Percentiles rank a stretch among this genome's conserved stretches.
Evolutionary conservation across 2,113 vertebrate species (phyloP).

Genomic region (Callipepla californica): DNA sequence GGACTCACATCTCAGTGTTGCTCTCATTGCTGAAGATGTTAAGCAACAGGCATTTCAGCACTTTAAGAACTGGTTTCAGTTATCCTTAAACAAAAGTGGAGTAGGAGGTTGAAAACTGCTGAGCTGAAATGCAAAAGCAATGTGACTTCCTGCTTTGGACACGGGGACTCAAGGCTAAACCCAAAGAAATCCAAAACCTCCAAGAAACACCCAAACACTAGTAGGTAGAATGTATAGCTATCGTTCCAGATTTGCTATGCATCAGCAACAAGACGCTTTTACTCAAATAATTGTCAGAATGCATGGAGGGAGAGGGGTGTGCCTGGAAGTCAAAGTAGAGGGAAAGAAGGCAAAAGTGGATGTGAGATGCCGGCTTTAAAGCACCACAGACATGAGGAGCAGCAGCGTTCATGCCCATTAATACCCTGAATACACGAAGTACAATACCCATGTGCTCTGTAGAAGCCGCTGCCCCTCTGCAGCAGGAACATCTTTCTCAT

Average conservation of each 20-base stretch:
- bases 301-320: neutral
- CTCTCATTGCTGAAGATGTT: neutral
- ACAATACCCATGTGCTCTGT: neutral
- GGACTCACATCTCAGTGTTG: neutral
- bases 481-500: neutral
- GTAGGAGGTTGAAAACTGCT: neutral
- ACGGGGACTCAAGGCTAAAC: conserved; percentile 36
- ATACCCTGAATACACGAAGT: neutral
- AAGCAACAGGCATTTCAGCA: neutral
- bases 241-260: conserved; percentile 62
- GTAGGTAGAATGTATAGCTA: neutral
- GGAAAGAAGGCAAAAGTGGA: neutral
- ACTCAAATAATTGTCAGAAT: neutral
- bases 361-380: neutral
- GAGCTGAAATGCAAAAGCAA: conserved; percentile 5
- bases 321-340: neutral
- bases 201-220: conserved; percentile 39
- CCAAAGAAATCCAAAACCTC: conserved; percentile 52
- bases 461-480: neutral
- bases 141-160: conserved; percentile 5
- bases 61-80: neutral
- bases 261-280: neutral
- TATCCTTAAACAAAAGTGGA: neutral
- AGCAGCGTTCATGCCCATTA: neutral
- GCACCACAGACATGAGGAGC: neutral